A percentile compares a stretch with the other conserved stretches of the same genome.
phyloP scores from a whole-genome alignment of 1,140 invertebrate species.

The Proales similis region DNA sequence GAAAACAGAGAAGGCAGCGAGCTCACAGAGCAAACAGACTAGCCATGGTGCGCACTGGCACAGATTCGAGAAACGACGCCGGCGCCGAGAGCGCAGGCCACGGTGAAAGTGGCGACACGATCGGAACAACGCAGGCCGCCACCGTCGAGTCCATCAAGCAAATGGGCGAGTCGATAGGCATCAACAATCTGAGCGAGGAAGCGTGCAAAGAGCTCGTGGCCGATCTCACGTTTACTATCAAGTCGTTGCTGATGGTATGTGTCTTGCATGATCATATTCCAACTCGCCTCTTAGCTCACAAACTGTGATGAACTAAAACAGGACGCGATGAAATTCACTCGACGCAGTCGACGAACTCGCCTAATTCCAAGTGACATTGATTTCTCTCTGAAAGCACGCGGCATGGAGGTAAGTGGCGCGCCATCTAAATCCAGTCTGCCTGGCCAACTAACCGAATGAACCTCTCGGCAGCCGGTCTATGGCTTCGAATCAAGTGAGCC shows the following conservation, averaged over 20 bases:
- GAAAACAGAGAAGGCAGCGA: too few species aligned
- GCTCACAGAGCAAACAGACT: too few species aligned
- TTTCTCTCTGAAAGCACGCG: conserved; percentile 3
- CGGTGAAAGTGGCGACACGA: too few species aligned
- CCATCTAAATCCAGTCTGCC: too few species aligned
- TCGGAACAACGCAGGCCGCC: too few species aligned
- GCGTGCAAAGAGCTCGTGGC: conserved; percentile 10
- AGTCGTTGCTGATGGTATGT: conserved; percentile 17
- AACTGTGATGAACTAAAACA: not conserved
- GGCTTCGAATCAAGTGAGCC: conserved; percentile 25
- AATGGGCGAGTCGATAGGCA: conserved; percentile 33
- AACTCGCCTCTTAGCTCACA: not conserved
- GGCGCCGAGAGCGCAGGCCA: too few species aligned
- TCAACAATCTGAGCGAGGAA: conserved; percentile 26
- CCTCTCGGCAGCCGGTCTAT: conserved; percentile 14
- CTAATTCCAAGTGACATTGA: conserved; percentile 23
- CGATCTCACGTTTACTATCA: conserved; percentile 32
- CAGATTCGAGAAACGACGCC: too few species aligned
- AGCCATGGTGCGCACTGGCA: too few species aligned
- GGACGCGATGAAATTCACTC: conserved; percentile 29
- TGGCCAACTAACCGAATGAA: not conserved
- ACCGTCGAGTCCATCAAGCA: conserved; percentile 29
- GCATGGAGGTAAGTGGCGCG: conserved; percentile 6
- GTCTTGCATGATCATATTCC: not conserved
- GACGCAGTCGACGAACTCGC: conserved; percentile 8